Evolutionary conservation across 2,888 invertebrate species (phyloP).

Genomic region (Odiellus spinosus): DNA sequence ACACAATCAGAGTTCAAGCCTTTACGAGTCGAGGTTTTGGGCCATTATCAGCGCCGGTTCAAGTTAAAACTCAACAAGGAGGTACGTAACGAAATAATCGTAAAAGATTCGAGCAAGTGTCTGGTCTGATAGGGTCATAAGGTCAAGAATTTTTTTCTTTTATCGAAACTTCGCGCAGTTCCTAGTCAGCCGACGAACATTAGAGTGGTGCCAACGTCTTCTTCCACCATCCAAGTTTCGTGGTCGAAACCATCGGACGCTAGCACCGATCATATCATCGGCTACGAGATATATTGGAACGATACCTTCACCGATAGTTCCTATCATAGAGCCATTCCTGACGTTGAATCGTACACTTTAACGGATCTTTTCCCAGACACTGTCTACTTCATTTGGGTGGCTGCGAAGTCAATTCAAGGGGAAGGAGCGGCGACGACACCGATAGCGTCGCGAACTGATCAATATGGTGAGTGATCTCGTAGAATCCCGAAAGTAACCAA

Average conservation of each 20-base stretch:
- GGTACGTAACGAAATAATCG: slow-evolving; percentile 5
- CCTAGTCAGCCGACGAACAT: slow-evolving; percentile 93
- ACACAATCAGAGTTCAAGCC: slow-evolving; percentile 85
- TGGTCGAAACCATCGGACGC: slow-evolving; percentile 87
- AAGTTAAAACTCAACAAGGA: slow-evolving; percentile 92
- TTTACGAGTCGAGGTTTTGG: slow-evolving; percentile 89
- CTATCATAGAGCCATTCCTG: slow-evolving; percentile 45
- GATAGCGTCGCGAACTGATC: slow-evolving; percentile 83
- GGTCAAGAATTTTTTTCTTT: too few species aligned
- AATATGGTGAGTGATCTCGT: slow-evolving; percentile 96
- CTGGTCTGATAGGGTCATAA: too few species aligned
- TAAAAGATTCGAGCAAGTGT: neutral
- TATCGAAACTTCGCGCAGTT: too few species aligned
- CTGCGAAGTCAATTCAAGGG: slow-evolving; percentile 78
- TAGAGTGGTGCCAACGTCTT: slow-evolving; percentile 70
- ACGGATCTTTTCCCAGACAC: slow-evolving; percentile 88
- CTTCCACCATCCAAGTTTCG: slow-evolving; percentile 74
- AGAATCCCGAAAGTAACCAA: neutral
- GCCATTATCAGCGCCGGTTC: slow-evolving; percentile 80
- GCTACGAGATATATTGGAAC: slow-evolving; percentile 95
- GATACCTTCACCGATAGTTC: slow-evolving; percentile 57
- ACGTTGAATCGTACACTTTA: slow-evolving; percentile 68
- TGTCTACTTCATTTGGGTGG: slow-evolving; percentile 89
- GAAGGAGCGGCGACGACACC: slow-evolving; percentile 94
- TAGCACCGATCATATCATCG: slow-evolving; percentile 69